phyloP scores from a whole-genome alignment of 2,888 invertebrate species.

The Ichneumoninae sp. region DNA sequence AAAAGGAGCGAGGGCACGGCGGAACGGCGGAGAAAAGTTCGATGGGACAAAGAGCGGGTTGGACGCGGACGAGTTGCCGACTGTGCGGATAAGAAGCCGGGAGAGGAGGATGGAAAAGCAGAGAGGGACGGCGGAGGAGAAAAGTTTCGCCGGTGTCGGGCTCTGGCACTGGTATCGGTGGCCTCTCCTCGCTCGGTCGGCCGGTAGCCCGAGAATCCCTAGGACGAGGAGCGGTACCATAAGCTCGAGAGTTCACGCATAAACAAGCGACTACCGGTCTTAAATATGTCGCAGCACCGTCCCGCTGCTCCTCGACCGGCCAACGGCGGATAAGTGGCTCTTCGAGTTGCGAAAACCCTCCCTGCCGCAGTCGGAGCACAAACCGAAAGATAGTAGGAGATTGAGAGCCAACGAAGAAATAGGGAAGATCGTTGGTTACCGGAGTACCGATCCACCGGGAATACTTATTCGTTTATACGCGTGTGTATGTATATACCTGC shows the following conservation, averaged over 20 bases:
- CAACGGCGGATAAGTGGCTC: conserved; percentile 67
- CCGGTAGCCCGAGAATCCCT: conserved; percentile 23
- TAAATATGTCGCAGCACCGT: conserved; percentile 75
- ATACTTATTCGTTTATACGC: conserved; percentile 50
- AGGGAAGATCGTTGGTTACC: conserved; percentile 47
- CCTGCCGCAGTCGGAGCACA: conserved; percentile 38
- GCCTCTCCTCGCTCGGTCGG: conserved; percentile 10
- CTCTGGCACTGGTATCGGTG: conserved; percentile 22
- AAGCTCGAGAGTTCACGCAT: conserved; percentile 74
- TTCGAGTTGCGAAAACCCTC: conserved; percentile 66
- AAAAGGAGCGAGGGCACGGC: conserved; percentile 33
- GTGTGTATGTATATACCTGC: conserved; percentile 36
- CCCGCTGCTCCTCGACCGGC: conserved; percentile 25
- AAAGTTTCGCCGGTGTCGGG: conserved; percentile 40
- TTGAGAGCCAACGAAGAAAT: conserved; percentile 60
- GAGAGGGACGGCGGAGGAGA: conserved; percentile 47
- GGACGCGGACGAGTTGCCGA: conserved; percentile 6
- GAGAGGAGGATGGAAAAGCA: conserved; percentile 46
- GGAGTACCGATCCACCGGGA: conserved; percentile 42
- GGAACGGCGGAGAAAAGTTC: conserved; percentile 10
- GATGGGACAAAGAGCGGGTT: conserved; percentile 28
- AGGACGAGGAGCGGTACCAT: conserved; percentile 68
- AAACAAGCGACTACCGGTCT: conserved; percentile 79
- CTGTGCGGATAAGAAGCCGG: conserved; percentile 54
- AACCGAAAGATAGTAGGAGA: conserved; percentile 63